Evolutionary conservation across 2,113 vertebrate species (phyloP), one percentile per base, ranked within the genome.

Genomic region (Cyprinodon tularosa): DNA sequence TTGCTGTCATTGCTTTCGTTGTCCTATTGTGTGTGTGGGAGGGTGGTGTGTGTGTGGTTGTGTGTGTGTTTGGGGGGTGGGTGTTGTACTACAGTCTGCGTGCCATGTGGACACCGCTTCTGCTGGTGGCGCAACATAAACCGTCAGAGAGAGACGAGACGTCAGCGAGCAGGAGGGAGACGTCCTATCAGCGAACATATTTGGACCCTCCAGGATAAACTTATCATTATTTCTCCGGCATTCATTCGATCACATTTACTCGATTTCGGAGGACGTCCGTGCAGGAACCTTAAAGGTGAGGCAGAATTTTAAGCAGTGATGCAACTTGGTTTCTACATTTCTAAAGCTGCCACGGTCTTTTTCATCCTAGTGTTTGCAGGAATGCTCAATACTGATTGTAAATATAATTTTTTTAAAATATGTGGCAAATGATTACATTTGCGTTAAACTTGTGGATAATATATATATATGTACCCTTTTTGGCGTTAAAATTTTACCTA

Each of bases 1-100:
- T 47, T 37, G 93, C 95, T 96, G 96, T 96, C 95, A 95, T 95
- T 94, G 88, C 91, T 86, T 77, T 90, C 88, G 83, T 82, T 92
- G 93, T 91, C 80, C 82, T 94, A 84, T 20, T 15, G 50, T 20
- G 50, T 15, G 50, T 15, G 17, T 57, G 17, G 17, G 17, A 17
- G 4, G 4, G 48, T 12, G 47, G 13, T 13, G 12, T 2, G 12
- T 2, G 8, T 93, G 89, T 94, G 91, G 87, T 88, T 84, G 88
- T 87, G 29, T 29, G 29, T 29, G 29, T 1, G 29, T 29, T 29
- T 29, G 48, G 47, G 47, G 48, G 48, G 12, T 2, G 8, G 93
- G 94, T 91, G 87, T 88, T 84, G 88, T 87, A 80, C 91, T 78
- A 89, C 93, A 93, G 85, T 81, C 78, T 86, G 84, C 74, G 89